Evolutionary conservation across 2,888 invertebrate genomes (phyloP).

Genomic region (Adelognathus sp.): DNA sequence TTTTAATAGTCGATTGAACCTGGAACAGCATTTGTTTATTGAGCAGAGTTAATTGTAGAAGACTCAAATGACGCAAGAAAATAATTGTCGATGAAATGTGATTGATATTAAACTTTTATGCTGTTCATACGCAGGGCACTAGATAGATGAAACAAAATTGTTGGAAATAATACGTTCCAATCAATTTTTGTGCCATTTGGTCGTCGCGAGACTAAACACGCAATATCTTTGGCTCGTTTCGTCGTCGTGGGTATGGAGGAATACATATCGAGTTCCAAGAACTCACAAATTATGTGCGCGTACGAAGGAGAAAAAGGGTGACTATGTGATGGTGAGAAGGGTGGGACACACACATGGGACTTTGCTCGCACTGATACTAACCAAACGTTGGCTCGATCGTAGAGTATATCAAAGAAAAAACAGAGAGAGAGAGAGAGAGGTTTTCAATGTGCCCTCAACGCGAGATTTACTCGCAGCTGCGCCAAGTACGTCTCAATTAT

Average conservation of each 20-base stretch:
- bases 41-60: no score
- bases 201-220: not conserved
- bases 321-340: conserved; percentile 28
- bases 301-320: conserved; percentile 24
- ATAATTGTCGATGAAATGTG: no score
- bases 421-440: conserved; percentile 8
- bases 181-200: no score
- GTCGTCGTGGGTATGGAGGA: conserved; percentile 13
- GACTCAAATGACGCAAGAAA: no score
- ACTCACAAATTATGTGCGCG: conserved; percentile 51
- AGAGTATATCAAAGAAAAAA: conserved; percentile 29
- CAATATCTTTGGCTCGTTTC: not conserved
- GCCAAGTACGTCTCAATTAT: not conserved
- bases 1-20: no score
- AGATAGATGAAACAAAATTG: not conserved
- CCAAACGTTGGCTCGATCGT: not conserved
- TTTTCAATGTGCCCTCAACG: conserved; percentile 9
- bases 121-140: no score
- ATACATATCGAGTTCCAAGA: conserved; percentile 54
- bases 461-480: conserved; percentile 30
- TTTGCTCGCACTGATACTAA: not conserved
- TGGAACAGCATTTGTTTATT: no score
- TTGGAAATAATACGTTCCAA: not conserved
- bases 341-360: not conserved
- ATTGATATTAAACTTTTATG: no score